Evolutionary conservation across 2,113 vertebrate genomes (phyloP), one percentile per base, ranked within the genome.

Genomic region (Sebastes fasciatus): DNA sequence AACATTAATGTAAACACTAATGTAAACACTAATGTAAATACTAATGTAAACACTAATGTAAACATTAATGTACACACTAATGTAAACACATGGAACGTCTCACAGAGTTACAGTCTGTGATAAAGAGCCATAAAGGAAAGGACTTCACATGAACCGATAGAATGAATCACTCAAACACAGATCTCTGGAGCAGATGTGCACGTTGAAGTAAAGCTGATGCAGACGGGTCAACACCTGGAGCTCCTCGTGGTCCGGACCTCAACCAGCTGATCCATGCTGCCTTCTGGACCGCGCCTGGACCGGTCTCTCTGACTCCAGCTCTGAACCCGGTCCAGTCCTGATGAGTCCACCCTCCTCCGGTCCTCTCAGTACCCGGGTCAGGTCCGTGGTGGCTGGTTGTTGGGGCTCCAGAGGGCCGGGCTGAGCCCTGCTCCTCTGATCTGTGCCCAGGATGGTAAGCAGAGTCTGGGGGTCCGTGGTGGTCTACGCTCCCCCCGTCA

Each of bases 401-500:
- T 63, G 54, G 69, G 66, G 49, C 70, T 63, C 52, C 34, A 23
- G 62, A 85, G 26, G 13, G 23, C 49, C 1, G 42, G 26, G 11
- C 4, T 2, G 40, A 12, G 58, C 5, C 77, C 26, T 61, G 43
- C 19, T n/a, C 26, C n/a, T 14, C 45, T 54, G 46, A 51, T 68
- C 49, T 61, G 17, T 34, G 52, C 51, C 76, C 16, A 48, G 68
- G 67, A 71, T 43, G 23, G 23, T 49, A 57, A 26, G 26, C 48
- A 54, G 49, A 2, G 43, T 76, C 26, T 73, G 66, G 49, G 17
- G 9, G 7, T 23, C 11, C 17, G 3, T 8, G 11, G 57, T 14
- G 17, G 46, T 52, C 79, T 90, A 90, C 1, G 91, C 62, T 79
- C 85, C 90, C 93, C 95, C 66, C 93, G 96, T 87, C 55, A 96